A percentile compares a stretch with the other conserved stretches of the same genome.
Conservation (phyloP, 2,797 vertebrate species). For the Tenualosa ilisha region DNA sequence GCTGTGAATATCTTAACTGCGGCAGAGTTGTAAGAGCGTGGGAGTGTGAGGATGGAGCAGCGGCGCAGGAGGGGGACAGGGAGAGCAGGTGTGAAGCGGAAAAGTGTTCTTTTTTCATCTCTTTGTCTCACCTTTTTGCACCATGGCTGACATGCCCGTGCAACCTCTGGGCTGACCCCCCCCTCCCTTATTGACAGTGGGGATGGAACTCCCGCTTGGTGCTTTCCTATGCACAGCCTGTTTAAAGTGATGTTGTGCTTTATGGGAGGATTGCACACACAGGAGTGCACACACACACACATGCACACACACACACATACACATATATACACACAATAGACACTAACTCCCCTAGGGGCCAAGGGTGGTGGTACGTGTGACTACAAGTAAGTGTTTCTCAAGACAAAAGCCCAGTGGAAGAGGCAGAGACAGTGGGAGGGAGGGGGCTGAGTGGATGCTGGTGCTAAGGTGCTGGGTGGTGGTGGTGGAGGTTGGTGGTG, state of each 20-base stretch:
- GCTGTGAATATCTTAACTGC: slow-evolving; percentile 18
- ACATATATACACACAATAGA: background rate
- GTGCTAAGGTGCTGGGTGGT: background rate
- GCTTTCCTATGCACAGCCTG: background rate
- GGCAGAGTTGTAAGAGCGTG: background rate
- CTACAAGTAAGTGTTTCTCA: background rate
- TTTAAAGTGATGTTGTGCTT: slow-evolving; percentile 12
- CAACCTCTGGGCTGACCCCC: background rate
- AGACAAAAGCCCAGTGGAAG: slow-evolving; percentile 7
- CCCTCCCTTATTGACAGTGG: background rate
- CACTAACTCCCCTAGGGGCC: background rate
- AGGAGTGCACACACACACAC: background rate
- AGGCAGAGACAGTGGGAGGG: background rate
- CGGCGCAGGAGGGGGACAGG: slow-evolving; percentile 8
- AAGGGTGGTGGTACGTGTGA: background rate
- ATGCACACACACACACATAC: background rate
- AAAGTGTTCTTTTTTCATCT: slow-evolving; percentile 33
- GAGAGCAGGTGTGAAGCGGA: slow-evolving; percentile 39
- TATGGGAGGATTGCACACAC: background rate
- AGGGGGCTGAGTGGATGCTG: background rate
- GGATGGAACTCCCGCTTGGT: background rate
- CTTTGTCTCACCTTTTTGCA: background rate
- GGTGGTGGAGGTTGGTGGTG: slow-evolving; percentile 7
- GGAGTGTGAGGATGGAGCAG: background rate
- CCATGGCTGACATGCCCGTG: slow-evolving; percentile 8